These are phyloP conservation scores for Ibycter americanus DNA, from an alignment of 2,797 vertebrate genomes.

Conservation along the genomic window DNA sequence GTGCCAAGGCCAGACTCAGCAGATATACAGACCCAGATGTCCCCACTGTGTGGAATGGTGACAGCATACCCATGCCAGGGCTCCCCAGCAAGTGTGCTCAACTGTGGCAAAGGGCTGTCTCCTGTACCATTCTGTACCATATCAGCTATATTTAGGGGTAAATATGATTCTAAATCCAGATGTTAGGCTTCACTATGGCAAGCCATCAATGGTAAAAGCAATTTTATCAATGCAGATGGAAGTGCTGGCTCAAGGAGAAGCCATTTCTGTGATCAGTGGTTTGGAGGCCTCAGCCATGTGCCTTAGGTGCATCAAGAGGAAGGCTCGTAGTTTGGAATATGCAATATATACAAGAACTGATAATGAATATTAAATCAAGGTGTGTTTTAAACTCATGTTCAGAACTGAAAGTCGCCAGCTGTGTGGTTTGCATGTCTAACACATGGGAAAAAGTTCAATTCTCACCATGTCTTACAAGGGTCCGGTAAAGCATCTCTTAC, in stretches of 20 bases:
- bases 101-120: neutral
- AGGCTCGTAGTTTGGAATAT: neutral
- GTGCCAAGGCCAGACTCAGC: neutral
- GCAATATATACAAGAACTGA: neutral
- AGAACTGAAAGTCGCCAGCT: neutral
- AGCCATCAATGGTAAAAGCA: neutral
- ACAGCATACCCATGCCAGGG: rapidly evolving
- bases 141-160: neutral
- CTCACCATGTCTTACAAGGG: neutral
- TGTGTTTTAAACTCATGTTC: neutral
- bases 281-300: neutral
- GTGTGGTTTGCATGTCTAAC: neutral
- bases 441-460: neutral
- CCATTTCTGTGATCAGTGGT: neutral
- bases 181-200: neutral
- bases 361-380: neutral
- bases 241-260: neutral
- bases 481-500: neutral
- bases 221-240: neutral
- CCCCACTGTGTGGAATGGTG: neutral
- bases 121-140: neutral
- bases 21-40: neutral
- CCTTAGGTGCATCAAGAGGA: neutral
- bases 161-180: neutral
- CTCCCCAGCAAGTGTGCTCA: rapidly evolving